Evolutionary conservation across 2,888 invertebrate genomes (phyloP), one percentile per base, ranked within the genome.

Genomic region (Drosophila mimica): DNA sequence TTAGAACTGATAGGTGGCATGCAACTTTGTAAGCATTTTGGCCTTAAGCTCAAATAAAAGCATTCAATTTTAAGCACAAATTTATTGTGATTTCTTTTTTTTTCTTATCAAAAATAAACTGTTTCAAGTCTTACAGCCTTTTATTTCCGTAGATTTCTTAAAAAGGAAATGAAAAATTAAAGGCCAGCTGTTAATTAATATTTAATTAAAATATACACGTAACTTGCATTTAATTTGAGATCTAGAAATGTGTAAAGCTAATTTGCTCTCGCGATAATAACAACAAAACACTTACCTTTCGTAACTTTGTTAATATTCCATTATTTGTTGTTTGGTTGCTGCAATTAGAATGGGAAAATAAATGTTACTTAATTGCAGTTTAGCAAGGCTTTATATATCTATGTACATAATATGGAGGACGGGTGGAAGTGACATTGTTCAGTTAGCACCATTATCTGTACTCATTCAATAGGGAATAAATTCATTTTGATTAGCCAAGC

Each of bases 251-350:
- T 9, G 17, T 4, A 48, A 48, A 25, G 25, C 15, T 25, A 20
- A 46, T 46, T 20, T 20, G 46, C 4, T 40, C 9, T 40, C 3
- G 40, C 40, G 17, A 40, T 15, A 46, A n/a, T 3, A 17, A 17
- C 15, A 4, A 1, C 13, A 25, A 25, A 11, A 6, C 28, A 74
- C 86, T 81, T 62, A 85, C 85, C 88, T 88, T 66, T 88, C 38
- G 63, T 73, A 67, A 76, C 70, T 78, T 67, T 82, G 81, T 77
- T 88, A 85, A 83, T 76, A 82, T 81, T 85, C 85, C 85, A 85
- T 85, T 81, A 85, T 85, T 79, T 76, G 54, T 61, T 65, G 76
- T 64, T 76, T 79, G 75, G 82, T 81, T 76, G 85, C 84, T 85
- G 79, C 67, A 85, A 85, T 68, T 72, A 81, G 61, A 85, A 71